Evolutionary conservation across 2,113 vertebrate genomes (phyloP).

Genomic region (Solea solea): DNA sequence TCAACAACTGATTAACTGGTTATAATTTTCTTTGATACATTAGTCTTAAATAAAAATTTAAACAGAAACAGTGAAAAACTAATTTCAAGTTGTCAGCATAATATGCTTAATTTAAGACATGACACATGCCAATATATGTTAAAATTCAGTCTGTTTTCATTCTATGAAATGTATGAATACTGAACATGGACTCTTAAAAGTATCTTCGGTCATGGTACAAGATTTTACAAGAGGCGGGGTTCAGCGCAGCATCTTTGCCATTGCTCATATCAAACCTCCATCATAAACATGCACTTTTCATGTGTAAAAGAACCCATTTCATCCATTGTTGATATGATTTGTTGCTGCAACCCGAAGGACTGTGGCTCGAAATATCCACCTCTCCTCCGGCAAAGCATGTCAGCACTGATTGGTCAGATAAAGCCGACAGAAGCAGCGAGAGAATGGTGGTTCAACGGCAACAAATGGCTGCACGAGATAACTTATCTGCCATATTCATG

Average conservation of each 20-base stretch:
- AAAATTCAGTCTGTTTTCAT: neutral
- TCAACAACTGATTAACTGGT: neutral
- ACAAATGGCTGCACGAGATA: constrained; percentile 53
- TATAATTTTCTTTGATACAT: neutral
- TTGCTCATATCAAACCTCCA: constrained; percentile 39
- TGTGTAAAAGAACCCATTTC: constrained; percentile 59
- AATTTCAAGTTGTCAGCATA: neutral
- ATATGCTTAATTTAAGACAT: no score
- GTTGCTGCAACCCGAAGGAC: constrained; percentile 30
- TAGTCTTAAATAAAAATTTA: no score
- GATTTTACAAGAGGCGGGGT: constrained; percentile 23
- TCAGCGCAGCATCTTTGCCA: constrained; percentile 27
- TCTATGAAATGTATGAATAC: no score
- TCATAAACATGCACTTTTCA: constrained; percentile 48
- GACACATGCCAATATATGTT: no score
- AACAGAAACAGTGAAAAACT: neutral
- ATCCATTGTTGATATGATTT: constrained; percentile 40
- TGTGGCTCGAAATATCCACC: constrained; percentile 33
- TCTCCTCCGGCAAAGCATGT: constrained; percentile 42
- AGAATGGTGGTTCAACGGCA: constrained; percentile 30
- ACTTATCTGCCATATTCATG: constrained; percentile 48
- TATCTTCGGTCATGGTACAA: neutral
- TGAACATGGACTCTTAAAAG: neutral
- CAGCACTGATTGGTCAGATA: constrained; percentile 52
- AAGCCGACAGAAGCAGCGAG: constrained; percentile 16